phyloP scores from a whole-genome alignment of 2,113 vertebrate genomes.

The Stercorarius parasiticus region DNA sequence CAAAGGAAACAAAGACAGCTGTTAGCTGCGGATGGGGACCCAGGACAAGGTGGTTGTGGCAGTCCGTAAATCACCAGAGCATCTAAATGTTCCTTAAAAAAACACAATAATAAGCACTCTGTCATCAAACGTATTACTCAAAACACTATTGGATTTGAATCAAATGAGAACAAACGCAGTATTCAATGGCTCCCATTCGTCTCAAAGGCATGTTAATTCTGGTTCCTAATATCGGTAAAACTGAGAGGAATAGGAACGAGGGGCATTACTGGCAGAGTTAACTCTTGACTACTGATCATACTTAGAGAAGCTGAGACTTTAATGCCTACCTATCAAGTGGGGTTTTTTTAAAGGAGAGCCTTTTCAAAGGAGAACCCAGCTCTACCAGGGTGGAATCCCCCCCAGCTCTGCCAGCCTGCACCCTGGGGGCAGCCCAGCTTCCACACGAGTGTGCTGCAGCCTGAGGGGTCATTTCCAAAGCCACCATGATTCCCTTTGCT shows the following conservation, averaged over 20 bases:
- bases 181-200: neutral
- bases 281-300: neutral
- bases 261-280: neutral
- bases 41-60: neutral
- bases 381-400: neutral
- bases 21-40: neutral
- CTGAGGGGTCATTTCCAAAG: neutral
- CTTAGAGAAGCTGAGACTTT: neutral
- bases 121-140: neutral
- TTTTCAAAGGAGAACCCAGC: neutral
- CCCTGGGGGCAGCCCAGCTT: neutral
- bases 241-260: neutral
- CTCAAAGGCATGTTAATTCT: neutral
- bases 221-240: neutral
- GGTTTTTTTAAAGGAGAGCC: neutral
- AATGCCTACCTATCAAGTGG: too few species aligned
- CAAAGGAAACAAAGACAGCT: neutral
- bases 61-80: neutral
- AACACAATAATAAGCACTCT: neutral
- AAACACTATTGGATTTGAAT: neutral
- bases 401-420: neutral
- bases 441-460: neutral
- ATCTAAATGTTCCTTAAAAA: neutral
- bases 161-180: neutral
- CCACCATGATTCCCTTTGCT: neutral